Percentiles rank a stretch among this genome's conserved stretches.
Conservation (phyloP, 2,113 vertebrate genomes). For the Danionella cerebrum region DNA sequence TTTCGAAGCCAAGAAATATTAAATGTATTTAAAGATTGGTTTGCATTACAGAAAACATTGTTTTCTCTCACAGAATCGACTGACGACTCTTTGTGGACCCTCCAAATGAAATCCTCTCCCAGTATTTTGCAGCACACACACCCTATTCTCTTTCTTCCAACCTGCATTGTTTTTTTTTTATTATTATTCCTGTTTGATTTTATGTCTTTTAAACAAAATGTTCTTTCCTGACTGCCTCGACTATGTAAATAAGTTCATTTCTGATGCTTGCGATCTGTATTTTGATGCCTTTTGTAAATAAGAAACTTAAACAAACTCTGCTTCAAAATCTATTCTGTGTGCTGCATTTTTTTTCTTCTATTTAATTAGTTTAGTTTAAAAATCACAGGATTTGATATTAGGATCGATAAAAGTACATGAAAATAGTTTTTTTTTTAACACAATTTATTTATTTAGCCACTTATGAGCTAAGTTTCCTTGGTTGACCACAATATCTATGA, state of each 20-base stretch:
- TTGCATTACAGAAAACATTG: too few species aligned
- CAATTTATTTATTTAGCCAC: too few species aligned
- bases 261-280: neutral
- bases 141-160: neutral
- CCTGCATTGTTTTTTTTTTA: neutral
- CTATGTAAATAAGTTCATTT: neutral
- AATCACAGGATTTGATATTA: too few species aligned
- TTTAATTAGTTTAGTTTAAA: too few species aligned
- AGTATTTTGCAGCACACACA: neutral
- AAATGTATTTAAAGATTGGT: too few species aligned
- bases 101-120: conserved; percentile 18
- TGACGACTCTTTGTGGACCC: conserved; percentile 54
- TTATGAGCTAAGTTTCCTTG: too few species aligned
- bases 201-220: neutral
- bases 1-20: too few species aligned
- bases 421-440: too few species aligned
- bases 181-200: neutral
- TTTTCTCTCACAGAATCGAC: conserved; percentile 49
- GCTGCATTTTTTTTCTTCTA: neutral
- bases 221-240: too few species aligned
- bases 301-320: neutral
- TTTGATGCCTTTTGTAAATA: neutral
- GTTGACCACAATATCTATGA: too few species aligned
- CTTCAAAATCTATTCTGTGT: neutral
- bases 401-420: too few species aligned